These are phyloP conservation scores for Zenarchopterus dispar DNA, from an alignment of 2,797 vertebrate species.

Conservation along the genomic window DNA sequence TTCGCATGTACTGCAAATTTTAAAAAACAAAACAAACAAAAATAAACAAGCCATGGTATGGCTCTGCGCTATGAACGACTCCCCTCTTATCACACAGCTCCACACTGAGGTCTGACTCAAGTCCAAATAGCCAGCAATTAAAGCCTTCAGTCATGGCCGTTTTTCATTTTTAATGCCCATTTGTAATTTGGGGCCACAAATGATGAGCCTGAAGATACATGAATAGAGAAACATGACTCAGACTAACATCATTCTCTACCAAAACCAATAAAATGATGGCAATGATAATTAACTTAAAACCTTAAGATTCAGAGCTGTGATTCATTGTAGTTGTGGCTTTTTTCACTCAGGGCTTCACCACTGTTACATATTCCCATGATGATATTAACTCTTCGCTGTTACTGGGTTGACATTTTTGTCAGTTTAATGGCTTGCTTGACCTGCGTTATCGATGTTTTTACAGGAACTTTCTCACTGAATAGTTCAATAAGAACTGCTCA, in stretches of 20 bases:
- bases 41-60: slow-evolving; percentile 2
- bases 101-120: slow-evolving; percentile 38
- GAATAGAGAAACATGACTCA: slow-evolving; percentile 26
- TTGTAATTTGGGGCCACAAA: not conserved
- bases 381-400: slow-evolving; percentile 11
- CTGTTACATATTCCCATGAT: not conserved
- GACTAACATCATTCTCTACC: not conserved
- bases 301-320: not conserved
- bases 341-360: slow-evolving; percentile 1
- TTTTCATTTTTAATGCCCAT: slow-evolving; percentile 23
- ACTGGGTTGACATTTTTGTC: slow-evolving; percentile 7
- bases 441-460: not conserved
- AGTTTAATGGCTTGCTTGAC: slow-evolving; percentile 31
- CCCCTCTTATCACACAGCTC: slow-evolving; percentile 30
- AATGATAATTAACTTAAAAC: slow-evolving; percentile 19
- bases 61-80: not conserved
- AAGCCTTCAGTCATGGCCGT: slow-evolving; percentile 22
- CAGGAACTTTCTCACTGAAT: too few species aligned
- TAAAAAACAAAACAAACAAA: not conserved
- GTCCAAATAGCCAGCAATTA: slow-evolving; percentile 24
- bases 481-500: too few species aligned
- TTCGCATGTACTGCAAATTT: not conserved
- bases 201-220: not conserved
- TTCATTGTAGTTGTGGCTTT: slow-evolving; percentile 5
- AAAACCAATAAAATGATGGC: slow-evolving; percentile 7